Evolutionary conservation across 2,113 vertebrate genomes (phyloP).

Genomic region (Erythrolamprus reginae): DNA sequence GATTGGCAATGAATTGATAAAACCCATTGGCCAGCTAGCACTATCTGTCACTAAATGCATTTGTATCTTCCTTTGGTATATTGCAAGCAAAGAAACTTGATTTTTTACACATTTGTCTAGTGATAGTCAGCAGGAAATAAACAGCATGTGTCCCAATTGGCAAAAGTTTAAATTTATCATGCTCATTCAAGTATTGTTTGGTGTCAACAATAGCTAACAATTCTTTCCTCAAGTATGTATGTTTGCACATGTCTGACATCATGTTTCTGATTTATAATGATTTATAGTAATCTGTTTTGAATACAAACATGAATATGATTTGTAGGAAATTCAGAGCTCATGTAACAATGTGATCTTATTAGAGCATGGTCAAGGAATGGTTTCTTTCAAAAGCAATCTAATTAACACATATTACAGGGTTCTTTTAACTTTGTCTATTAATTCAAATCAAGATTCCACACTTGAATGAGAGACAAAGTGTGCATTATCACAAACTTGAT

Average conservation of each 20-base stretch:
- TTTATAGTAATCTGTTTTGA: not conserved
- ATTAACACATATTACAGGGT: not conserved
- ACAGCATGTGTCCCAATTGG: not conserved
- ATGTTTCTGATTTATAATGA: not conserved
- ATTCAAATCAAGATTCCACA: not conserved
- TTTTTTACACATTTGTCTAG: not conserved
- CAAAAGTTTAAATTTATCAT: not conserved
- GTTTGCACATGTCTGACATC: not conserved
- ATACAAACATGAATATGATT: not conserved
- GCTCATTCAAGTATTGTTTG: too few species aligned
- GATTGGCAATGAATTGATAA: not conserved
- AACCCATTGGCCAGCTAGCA: not conserved
- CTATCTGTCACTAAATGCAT: not conserved
- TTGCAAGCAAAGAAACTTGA: not conserved
- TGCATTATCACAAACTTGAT: not conserved
- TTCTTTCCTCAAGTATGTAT: not conserved
- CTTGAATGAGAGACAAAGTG: not conserved
- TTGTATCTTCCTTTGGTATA: not conserved
- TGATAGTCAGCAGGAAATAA: not conserved
- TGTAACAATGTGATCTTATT: constrained; percentile 1
- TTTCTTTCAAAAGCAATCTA: not conserved
- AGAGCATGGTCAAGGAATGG: not conserved
- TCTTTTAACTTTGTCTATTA: not conserved
- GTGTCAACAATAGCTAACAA: not conserved
- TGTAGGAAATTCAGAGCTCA: not conserved